A percentile compares a stretch with the other conserved stretches of the same genome.
These are phyloP conservation scores for Prolemur simus DNA, from an alignment of 2,113 vertebrate genomes.

Conservation along the genomic window DNA sequence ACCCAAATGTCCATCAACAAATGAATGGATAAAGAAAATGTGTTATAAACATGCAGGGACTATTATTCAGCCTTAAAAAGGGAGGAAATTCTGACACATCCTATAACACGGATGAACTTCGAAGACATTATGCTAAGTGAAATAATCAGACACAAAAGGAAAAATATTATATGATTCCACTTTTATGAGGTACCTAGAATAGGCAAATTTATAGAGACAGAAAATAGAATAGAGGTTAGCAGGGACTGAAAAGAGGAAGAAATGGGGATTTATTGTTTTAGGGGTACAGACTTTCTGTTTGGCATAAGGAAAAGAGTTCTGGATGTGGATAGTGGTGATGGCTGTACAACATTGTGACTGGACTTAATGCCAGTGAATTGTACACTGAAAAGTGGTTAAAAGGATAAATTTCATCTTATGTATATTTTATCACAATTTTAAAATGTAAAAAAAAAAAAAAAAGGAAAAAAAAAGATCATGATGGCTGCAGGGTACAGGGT, in stretches of 20 bases:
- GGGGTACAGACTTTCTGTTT: not conserved
- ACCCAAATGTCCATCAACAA: not conserved
- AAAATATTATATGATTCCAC: not conserved
- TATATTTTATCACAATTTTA: constrained; percentile 5
- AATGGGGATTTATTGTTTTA: not conserved
- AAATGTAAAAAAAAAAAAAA: not conserved
- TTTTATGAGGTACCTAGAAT: not conserved
- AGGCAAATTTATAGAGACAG: not conserved
- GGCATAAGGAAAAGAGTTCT: not conserved
- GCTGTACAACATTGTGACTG: not conserved
- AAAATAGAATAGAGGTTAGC: not conserved
- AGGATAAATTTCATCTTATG: not conserved
- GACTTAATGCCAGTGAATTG: not conserved
- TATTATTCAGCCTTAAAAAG: too few relatives aligned
- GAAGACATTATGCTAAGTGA: not conserved
- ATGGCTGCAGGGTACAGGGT: not conserved
- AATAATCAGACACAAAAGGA: not conserved
- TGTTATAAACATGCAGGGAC: too few relatives aligned
- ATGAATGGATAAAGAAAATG: not conserved
- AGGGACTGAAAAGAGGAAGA: not conserved
- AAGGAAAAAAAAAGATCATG: not conserved
- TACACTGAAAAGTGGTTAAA: not conserved
- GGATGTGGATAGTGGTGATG: too few relatives aligned
- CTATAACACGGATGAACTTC: not conserved
- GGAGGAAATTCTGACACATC: too few relatives aligned